These are phyloP conservation scores for Tubiluchus corallicola DNA, from an alignment of 2,888 invertebrate genomes.

Conservation along the genomic window DNA sequence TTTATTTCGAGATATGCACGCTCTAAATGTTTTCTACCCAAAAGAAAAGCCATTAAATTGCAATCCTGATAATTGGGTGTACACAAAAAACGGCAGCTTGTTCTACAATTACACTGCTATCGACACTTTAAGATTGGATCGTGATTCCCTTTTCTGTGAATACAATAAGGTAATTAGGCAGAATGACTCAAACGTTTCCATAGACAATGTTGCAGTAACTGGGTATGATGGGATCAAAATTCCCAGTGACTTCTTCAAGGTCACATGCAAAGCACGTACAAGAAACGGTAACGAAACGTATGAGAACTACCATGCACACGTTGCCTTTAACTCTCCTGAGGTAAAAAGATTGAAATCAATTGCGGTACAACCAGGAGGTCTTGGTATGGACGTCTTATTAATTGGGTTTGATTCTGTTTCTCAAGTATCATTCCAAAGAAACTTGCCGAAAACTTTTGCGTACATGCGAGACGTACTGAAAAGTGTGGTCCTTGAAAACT, in stretches of 20 bases:
- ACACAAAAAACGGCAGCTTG: slow-evolving; percentile 6
- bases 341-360: no score
- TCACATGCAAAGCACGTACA: slow-evolving; percentile 1
- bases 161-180: background rate
- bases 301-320: background rate
- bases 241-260: background rate
- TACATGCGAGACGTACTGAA: slow-evolving; percentile 43
- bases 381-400: slow-evolving; percentile 53
- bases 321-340: background rate
- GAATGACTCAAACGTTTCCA: slow-evolving; percentile 4
- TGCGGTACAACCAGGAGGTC: slow-evolving; percentile 10
- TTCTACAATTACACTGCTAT: no score
- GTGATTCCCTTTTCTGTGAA: slow-evolving; percentile 2
- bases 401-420: slow-evolving; percentile 77
- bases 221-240: background rate
- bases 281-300: no score
- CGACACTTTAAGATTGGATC: no score
- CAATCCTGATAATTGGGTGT: slow-evolving; percentile 4
- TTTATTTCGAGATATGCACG: no score
- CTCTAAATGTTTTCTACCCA: no score
- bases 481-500: slow-evolving; percentile 44
- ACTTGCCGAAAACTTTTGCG: slow-evolving; percentile 52
- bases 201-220: no score
- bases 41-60: no score
- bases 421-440: slow-evolving; percentile 55